Base-by-base conservation (phyloP, 2,888 invertebrate genomes). In the Ectobius pallidus region DNA sequence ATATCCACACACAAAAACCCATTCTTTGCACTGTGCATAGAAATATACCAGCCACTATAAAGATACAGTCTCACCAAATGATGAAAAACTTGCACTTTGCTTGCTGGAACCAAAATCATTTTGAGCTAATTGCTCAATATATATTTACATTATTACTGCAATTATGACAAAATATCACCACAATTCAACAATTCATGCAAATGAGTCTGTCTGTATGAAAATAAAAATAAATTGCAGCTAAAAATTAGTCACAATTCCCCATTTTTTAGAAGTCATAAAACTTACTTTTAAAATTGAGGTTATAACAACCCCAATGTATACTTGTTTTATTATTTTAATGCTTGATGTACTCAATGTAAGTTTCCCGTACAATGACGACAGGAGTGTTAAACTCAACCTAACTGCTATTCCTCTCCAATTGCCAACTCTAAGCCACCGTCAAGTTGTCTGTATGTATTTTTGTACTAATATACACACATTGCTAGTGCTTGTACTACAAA, bases 391-490 rank as follows among this genome's bases (percentile, higher is more conserved):
- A 58, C 11, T 58, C 11, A 58, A 58, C 27, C 1, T n/a, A 30
- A 30, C 3, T 16, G 25, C 30, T 9, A n/a, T 3, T 27, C 58
- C 58, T 58, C 58, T 55, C 55, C 25, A 16, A 55, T 14, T 55
- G 49, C 20, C 49, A 49, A 49, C 49, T n/a, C 49, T 52, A 16
- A 55, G 55, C 49, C 25, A 42, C 25, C 27, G 14, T 58, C 22
- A 42, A 6, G 22, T 6, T 42, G 49, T 55, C n/a, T 55, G 39
- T 39, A 32, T 55, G 58, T 34, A 58, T 69, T 42, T 70, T 58
- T 70, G 44, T 70, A 55, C 70, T 70, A 61, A 61, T 70, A 61
- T 52, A 70, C 70, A 69, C 39, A 61, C 42, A 20, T 39, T 30
- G 22, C 42, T 61, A 61, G 27, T 70, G 52, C 34, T 70, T 42